Evolutionary conservation across 2,888 invertebrate genomes (phyloP).

Genomic region (Eristalis intricaria): DNA sequence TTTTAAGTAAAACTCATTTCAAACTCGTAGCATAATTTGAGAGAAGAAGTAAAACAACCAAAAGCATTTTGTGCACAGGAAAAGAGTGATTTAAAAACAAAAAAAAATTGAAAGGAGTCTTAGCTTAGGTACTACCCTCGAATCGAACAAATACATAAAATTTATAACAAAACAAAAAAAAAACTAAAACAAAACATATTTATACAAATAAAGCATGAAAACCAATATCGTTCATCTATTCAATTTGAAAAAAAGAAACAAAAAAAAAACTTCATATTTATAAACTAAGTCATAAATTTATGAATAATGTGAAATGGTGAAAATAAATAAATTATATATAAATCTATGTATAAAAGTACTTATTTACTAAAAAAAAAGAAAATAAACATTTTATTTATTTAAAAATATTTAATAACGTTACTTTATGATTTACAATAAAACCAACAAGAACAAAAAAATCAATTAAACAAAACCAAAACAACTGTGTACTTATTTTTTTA

Average conservation of each 20-base stretch:
- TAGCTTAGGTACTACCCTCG: constrained; percentile 56
- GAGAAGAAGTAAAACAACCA: not conserved
- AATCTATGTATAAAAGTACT: constrained; percentile 61
- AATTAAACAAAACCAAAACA: constrained; percentile 46
- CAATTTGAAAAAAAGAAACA: constrained; percentile 49
- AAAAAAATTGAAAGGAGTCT: constrained; percentile 25
- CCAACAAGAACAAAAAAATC: constrained; percentile 37
- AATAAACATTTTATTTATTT: constrained; percentile 55
- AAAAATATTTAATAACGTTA: constrained; percentile 62
- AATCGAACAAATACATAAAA: constrained; percentile 58
- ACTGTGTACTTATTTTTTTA: constrained; percentile 71
- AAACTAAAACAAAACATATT: constrained; percentile 27
- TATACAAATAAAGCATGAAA: constrained; percentile 66
- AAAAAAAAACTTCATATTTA: constrained; percentile 60
- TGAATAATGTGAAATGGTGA: constrained; percentile 45
- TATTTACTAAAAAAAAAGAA: constrained; percentile 54
- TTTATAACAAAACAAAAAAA: constrained; percentile 21
- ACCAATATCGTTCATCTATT: constrained; percentile 69
- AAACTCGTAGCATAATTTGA: constrained; percentile 53
- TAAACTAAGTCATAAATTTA: constrained; percentile 68
- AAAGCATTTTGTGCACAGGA: constrained; percentile 63
- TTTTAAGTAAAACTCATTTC: constrained; percentile 28
- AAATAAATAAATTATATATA: constrained; percentile 48
- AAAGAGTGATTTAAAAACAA: constrained; percentile 56
- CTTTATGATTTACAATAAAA: constrained; percentile 68